Evolutionary conservation across 2,888 invertebrate species (phyloP).

Genomic region (Cybosia mesomella): DNA sequence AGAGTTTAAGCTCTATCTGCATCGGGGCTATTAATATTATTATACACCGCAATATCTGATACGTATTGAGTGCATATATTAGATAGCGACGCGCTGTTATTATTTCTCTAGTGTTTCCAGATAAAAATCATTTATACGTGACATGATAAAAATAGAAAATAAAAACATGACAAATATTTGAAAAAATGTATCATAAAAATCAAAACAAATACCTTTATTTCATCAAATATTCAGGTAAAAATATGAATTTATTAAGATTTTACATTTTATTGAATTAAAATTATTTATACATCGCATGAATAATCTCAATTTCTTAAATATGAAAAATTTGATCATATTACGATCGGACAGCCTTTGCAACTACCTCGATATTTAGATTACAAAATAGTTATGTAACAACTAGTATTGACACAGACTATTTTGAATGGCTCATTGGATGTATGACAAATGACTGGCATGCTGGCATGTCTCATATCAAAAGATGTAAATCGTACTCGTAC

Average conservation of each 20-base stretch:
- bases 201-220: no score
- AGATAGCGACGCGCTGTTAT: slow-evolving; percentile 48
- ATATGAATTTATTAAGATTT: no score
- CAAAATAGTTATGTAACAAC: slow-evolving; percentile 26
- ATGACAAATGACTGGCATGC: slow-evolving; percentile 84
- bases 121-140: slow-evolving; percentile 44
- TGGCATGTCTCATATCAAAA: slow-evolving; percentile 73
- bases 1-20: slow-evolving; percentile 74
- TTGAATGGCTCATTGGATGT: slow-evolving; percentile 48
- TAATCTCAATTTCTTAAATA: no score
- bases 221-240: no score
- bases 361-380: slow-evolving; percentile 2
- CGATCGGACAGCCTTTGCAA: background rate
- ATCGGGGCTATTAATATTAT: slow-evolving; percentile 80
- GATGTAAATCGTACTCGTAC: slow-evolving; percentile 74
- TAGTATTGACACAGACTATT: slow-evolving; percentile 43
- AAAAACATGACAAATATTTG: background rate
- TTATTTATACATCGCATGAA: no score
- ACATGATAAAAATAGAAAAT: background rate
- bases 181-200: no score
- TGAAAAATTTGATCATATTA: background rate
- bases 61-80: slow-evolving; percentile 64
- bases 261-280: no score
- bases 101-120: slow-evolving; percentile 48
- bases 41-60: slow-evolving; percentile 76